A percentile compares a stretch with the other conserved stretches of the same genome.
Conservation (phyloP, 1,140 invertebrate species). For the Melipona quadrifasciata region DNA sequence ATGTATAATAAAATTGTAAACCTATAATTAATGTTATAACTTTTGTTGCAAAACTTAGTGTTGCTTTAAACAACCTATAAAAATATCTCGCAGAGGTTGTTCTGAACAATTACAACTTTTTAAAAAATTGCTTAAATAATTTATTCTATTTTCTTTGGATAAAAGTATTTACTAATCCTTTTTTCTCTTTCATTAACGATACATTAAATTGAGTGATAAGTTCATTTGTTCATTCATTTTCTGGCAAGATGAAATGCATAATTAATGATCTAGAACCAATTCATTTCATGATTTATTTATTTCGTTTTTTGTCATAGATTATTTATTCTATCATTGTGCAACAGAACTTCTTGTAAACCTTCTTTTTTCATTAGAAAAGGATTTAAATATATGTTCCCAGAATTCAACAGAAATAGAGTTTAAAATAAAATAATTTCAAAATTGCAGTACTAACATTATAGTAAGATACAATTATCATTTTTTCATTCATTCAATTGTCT, state of each 20-base stretch:
- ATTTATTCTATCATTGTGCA: too few relatives aligned
- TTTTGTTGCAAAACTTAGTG: neutral
- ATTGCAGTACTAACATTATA: neutral
- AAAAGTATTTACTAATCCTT: neutral
- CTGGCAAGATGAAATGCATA: neutral
- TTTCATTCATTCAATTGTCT: neutral
- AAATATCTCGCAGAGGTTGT: neutral
- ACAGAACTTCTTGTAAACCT: neutral
- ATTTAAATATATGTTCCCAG: neutral
- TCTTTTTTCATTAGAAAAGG: neutral
- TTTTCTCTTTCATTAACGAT: neutral
- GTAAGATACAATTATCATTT: neutral
- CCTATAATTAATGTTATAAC: neutral
- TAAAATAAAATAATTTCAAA: neutral
- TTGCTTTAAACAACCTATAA: neutral
- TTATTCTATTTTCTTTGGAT: neutral
- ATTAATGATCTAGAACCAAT: neutral
- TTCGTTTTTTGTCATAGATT: too few relatives aligned
- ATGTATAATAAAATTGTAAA: neutral
- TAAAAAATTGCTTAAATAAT: neutral
- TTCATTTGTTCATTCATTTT: neutral
- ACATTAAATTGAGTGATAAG: neutral
- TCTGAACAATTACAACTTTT: neutral
- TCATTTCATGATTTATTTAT: neutral
- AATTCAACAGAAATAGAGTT: neutral